Base-by-base conservation (phyloP, 1,140 invertebrate genomes). In the Drosophila sulfurigaster region DNA sequence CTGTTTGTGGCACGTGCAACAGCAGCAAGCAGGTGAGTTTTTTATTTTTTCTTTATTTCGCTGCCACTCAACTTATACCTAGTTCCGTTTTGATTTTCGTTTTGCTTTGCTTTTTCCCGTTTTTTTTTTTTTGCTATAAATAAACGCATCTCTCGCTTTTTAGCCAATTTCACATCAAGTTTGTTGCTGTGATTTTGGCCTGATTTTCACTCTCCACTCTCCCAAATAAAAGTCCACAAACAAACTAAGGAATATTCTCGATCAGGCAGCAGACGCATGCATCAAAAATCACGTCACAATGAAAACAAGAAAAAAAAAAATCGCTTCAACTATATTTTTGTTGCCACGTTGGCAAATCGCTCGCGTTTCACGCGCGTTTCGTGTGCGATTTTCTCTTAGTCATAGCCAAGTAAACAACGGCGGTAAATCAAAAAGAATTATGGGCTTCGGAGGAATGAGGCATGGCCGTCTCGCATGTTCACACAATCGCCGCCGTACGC, bases 331-430 rank as follows among this genome's bases (percentile, higher is more conserved):
- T 52, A 66, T 25, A 25, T 25, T 25, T 43, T 7, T 52, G 15
- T 5, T 30, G 70, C 67, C 75, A 77, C 73, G 71, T 25, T 82
- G 65, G 8, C 52, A 57, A 65, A 76, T 1, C 45, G 45, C 48
- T 3, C 35, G 41, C 57, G 48, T 69, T 85, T 75, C 46, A 25
- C 64, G 56, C 64, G 68, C 65, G 60, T 54, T 64, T 63, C n/a
- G 20, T 38, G 38, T n/a, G 66, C 72, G 66, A 43, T 54, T 69
- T 15, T 52, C 62, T 10, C 7, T 87, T 83, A 87, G 83, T 87
- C 83, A 87, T 82, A 38, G 28, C 8, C 8, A 10, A 38, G 8
- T 38, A 38, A 38, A 10, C 35, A 38, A 59, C 13, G 16, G 52
- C 30, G 30, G 13, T 32, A 35, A 66, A 32, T 8, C 41, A 43